Evolutionary conservation across 2,888 invertebrate genomes (phyloP), one percentile per base, ranked within the genome.

Genomic region (Gnatocerus cornutus): DNA sequence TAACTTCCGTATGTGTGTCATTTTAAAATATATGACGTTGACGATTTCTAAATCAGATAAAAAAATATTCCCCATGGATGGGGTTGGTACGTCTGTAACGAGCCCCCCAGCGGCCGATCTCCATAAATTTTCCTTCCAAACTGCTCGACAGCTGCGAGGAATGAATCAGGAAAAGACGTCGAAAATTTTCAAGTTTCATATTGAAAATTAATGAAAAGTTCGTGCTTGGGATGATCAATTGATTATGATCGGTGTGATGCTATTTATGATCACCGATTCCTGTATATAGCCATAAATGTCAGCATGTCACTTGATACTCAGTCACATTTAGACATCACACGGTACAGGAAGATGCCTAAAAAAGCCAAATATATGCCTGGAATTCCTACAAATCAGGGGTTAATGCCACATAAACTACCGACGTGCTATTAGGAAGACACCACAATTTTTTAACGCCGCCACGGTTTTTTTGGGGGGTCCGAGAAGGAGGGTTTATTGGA

Each of bases 331-430:
- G 78, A 79, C 78, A 78, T 78, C 79, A 76, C 74, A 74, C 58
- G 65, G 55, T 65, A 55, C 61, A 64, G 62, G 53, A 63, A 65
- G 65, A 65, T 69, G 67, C 68, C 59, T 69, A 75, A 78, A 77
- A 78, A 66, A 77, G 72, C 69, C 62, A 73, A 76, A 77, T 75
- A 79, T 76, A 80, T 77, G 69, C 69, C 30, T 70, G 76, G 81
- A 81, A 81, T 80, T 80, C 77, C 78, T 75, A 80, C 81, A 80
- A 81, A 81, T 81, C 79, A 79, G 78, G 76, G 78, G 79, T 78
- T 76, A 79, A 79, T 79, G 78, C 76, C 81, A 77, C 79, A 80
- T 81, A 80, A 81, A 78, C 76, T 78, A 79, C 75, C 72, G 72
- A 56, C 59, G 72, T 68, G 72, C 74, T 75, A 74, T 76, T 77